phyloP scores from a whole-genome alignment of 2,113 vertebrate genomes.

The Choloepus hoffmanni region DNA sequence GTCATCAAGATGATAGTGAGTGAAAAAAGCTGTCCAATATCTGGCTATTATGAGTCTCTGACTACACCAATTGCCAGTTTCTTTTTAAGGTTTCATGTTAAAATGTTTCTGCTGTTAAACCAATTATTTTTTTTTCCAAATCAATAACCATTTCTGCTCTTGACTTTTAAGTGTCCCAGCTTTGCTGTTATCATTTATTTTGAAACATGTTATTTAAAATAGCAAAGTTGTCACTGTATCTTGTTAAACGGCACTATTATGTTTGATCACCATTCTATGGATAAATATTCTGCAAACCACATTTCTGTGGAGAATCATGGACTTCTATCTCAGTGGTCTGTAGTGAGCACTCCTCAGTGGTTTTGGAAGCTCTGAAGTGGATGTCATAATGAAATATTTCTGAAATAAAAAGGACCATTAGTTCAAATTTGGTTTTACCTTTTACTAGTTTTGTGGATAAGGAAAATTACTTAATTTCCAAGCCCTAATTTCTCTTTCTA shows the following conservation, averaged over 20 bases:
- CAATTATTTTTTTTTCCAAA: constrained; percentile 74
- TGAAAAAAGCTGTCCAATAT: constrained; percentile 67
- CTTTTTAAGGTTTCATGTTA: constrained; percentile 81
- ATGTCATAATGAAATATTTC: not conserved
- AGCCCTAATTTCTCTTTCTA: not conserved
- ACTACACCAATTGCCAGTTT: constrained; percentile 77
- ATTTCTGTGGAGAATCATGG: not conserved
- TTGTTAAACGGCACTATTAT: constrained; percentile 64
- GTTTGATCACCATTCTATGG: constrained; percentile 40
- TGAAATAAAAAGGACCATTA: not conserved
- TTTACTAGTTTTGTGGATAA: not conserved
- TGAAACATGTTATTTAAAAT: constrained; percentile 75
- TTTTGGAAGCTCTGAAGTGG: not conserved
- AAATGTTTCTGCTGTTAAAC: constrained; percentile 82
- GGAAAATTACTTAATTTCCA: not conserved
- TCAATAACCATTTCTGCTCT: constrained; percentile 77
- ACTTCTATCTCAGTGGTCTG: not conserved
- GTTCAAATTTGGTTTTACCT: not conserved
- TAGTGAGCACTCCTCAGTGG: not conserved
- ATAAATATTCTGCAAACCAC: constrained; percentile 23
- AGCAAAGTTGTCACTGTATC: constrained; percentile 55
- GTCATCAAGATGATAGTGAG: constrained; percentile 62
- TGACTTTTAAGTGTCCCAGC: constrained; percentile 69
- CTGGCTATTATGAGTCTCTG: constrained; percentile 78
- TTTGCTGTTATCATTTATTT: constrained; percentile 69